phyloP scores from a whole-genome alignment of 2,888 invertebrate species.

The Agonum fuliginosum region DNA sequence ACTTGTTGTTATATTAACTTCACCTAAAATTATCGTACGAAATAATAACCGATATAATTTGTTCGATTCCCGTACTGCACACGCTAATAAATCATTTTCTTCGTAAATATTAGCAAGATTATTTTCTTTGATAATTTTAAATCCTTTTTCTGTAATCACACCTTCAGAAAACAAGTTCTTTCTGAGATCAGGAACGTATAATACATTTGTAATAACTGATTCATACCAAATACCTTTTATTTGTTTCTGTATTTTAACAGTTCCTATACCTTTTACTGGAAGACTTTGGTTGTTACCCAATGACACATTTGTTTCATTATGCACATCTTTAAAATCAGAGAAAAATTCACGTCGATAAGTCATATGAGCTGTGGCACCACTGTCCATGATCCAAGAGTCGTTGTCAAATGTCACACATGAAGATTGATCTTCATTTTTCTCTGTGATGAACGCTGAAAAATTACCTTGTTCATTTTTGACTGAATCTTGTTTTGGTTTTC shows the following conservation, averaged over 20 bases:
- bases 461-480: no score
- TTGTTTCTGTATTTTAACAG: constrained; percentile 62
- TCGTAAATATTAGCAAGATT: no score
- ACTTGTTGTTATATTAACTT: not conserved
- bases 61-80: not conserved
- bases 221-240: constrained; percentile 64
- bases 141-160: constrained; percentile 64
- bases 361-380: no score
- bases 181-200: constrained; percentile 66
- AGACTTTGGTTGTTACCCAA: constrained; percentile 40
- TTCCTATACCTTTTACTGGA: constrained; percentile 63
- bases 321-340: no score
- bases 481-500: no score
- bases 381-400: no score
- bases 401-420: no score
- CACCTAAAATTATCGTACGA: not conserved
- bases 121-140: constrained; percentile 47
- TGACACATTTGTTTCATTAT: no score
- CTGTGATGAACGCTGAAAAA: no score
- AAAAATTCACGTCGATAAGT: no score
- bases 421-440: no score
- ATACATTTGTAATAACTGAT: constrained; percentile 62
- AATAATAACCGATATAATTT: not conserved
- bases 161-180: constrained; percentile 69
- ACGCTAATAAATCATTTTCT: not conserved